A percentile compares a stretch with the other conserved stretches of the same genome.
Conservation (phyloP, 2,797 vertebrate species). For the Acipenser oxyrinchus region DNA sequence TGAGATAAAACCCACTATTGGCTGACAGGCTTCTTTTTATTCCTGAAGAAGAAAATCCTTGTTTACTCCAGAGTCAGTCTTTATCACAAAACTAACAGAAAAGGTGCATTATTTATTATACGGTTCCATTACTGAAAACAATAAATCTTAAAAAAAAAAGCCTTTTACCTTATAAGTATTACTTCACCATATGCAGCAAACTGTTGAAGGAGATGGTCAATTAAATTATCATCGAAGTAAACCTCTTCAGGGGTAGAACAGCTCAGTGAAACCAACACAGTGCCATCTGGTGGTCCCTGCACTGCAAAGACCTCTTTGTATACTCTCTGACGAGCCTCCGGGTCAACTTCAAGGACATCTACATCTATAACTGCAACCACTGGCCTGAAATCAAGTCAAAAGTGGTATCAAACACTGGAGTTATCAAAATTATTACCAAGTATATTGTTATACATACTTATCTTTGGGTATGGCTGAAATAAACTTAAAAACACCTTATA, state of each 20-base stretch:
- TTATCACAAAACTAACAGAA: too few species aligned
- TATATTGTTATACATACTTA: background rate
- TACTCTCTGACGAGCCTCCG: conserved; percentile 82
- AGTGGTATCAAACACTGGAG: background rate
- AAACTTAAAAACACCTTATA: too few species aligned
- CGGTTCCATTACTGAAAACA: too few species aligned
- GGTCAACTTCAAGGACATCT: conserved; percentile 91
- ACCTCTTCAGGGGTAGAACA: conserved; percentile 72
- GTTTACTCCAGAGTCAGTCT: too few species aligned
- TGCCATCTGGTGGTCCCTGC: conserved; percentile 93
- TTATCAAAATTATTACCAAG: background rate
- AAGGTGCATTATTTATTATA: too few species aligned
- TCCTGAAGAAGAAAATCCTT: too few species aligned
- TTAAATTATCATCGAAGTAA: conserved; percentile 81
- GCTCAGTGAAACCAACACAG: conserved; percentile 83
- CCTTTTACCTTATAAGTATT: conserved; percentile 81
- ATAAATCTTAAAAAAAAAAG: too few species aligned
- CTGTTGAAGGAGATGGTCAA: conserved; percentile 89
- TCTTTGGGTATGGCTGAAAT: too few species aligned
- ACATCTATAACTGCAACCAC: conserved; percentile 87
- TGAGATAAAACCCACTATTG: background rate
- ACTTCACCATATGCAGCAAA: conserved; percentile 87
- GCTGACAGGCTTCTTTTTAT: background rate
- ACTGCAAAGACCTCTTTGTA: conserved; percentile 88
- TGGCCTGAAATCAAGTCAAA: conserved; percentile 57